Percentiles rank a stretch among this genome's conserved stretches.
These are phyloP conservation scores for Pammene aurita DNA, from an alignment of 2,888 invertebrate genomes.

Conservation along the genomic window DNA sequence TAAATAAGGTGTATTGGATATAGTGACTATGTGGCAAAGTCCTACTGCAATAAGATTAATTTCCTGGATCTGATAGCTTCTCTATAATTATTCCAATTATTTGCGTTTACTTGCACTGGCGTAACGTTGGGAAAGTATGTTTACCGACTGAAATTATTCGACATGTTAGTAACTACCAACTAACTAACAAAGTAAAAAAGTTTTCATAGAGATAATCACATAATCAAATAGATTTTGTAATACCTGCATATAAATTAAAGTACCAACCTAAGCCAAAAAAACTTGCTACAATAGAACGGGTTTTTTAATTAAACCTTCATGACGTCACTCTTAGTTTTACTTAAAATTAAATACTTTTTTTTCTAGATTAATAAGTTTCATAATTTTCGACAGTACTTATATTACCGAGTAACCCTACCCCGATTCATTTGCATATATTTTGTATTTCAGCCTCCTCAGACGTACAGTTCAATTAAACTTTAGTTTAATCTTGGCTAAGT, in stretches of 20 bases:
- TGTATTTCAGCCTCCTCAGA: not conserved
- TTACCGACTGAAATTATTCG: slow-evolving; percentile 22
- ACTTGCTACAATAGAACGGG: no score
- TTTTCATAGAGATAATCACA: not conserved
- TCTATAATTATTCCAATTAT: slow-evolving; percentile 43
- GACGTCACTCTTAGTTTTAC: no score
- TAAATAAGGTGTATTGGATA: slow-evolving; percentile 7
- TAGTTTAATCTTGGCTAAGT: not conserved
- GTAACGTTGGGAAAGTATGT: slow-evolving; percentile 11
- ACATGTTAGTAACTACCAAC: not conserved
- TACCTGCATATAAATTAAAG: not conserved
- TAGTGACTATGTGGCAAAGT: slow-evolving; percentile 20
- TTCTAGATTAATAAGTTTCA: no score
- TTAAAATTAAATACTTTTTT: no score
- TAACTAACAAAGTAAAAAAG: not conserved
- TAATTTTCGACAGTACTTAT: no score
- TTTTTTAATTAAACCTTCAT: no score
- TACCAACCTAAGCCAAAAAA: no score
- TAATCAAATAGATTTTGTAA: not conserved
- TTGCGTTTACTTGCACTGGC: slow-evolving; percentile 29
- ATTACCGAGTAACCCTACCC: no score
- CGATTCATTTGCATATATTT: not conserved
- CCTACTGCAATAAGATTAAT: slow-evolving; percentile 38
- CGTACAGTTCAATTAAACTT: not conserved
- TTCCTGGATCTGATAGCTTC: slow-evolving; percentile 42